Evolutionary conservation across 2,113 vertebrate species (phyloP), one percentile per base, ranked within the genome.

Genomic region (Malurus melanocephalus): DNA sequence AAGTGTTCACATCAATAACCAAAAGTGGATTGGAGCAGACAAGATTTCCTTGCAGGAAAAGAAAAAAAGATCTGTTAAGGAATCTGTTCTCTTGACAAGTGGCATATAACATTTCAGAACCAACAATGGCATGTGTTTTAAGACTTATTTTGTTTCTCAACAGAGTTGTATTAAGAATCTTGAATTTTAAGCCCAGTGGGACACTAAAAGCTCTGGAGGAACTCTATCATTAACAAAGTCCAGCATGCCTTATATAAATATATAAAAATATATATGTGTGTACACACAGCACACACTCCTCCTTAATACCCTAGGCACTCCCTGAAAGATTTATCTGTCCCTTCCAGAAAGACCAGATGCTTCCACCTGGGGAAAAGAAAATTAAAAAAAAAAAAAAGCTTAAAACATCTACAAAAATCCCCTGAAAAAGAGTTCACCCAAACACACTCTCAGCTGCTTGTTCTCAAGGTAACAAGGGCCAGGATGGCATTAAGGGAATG

Each of bases 1-100:
- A 59, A 87, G 91, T 89, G 45, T 89, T 88, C 82, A 49, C 71
- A 67, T 88, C 92, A 96, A 92, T 89, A 94, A 84, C 26, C 43
- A 60, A 30, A 94, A 93, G 57, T 75, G 73, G 75, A 90, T 83
- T 84, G 57, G 57, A 94, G 60, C 43, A 86, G 89, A 92, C 72
- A 95, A 81, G 22, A 82, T 92, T 89, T 93, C 71, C 64, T 93
- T 80, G 76, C 40, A 84, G 49, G 66, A 38, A 23, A 89, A 65
- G 49, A 46, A 82, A 53, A 42, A 52, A 10, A 30, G 45, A 27
- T n/a, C 52, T 72, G 21, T 67, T 57, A 80, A 85, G 80, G 74
- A 85, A 49, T 56, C 71, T 69, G 59, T 80, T 92, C 30, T 67
- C 72, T 42, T 75, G 53, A 67, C 49, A 87, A 85, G 80, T 77